Conservation (phyloP, 2,888 invertebrate species). For the Sepiola atlantica region DNA sequence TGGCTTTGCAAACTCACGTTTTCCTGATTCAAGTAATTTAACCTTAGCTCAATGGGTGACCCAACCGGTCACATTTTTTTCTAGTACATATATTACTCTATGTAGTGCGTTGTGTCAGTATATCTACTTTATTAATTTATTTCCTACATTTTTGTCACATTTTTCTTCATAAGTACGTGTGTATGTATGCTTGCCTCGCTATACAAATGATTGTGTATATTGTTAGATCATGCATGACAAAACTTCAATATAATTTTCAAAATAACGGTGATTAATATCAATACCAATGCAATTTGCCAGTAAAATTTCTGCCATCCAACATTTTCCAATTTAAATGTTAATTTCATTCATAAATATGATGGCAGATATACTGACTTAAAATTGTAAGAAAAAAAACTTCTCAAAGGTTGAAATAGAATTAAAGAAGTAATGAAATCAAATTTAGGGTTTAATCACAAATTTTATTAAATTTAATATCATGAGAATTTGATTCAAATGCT, state of each 20-base stretch:
- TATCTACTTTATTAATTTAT: too few relatives aligned
- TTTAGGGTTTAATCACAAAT: too few relatives aligned
- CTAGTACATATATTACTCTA: too few relatives aligned
- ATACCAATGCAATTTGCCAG: neutral
- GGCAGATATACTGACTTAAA: neutral
- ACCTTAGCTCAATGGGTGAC: too few relatives aligned
- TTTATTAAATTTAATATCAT: neutral
- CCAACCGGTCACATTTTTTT: too few relatives aligned
- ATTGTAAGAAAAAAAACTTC: neutral
- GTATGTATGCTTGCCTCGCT: too few relatives aligned
- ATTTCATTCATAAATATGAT: neutral
- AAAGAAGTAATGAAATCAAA: neutral
- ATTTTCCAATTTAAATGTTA: conserved; percentile 5
- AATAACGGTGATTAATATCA: neutral
- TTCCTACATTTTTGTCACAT: too few relatives aligned
- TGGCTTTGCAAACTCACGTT: too few relatives aligned
- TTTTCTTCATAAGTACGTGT: too few relatives aligned
- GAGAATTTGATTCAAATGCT: neutral
- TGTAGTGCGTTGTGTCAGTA: too few relatives aligned
- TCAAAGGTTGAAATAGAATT: neutral
- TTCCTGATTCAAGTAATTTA: too few relatives aligned
- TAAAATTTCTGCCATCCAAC: neutral
- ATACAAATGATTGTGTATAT: neutral
- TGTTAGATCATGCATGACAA: conserved; percentile 24
- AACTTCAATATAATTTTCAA: neutral